Evolutionary conservation across 2,797 vertebrate species (phyloP), one percentile per base, ranked within the genome.

Genomic region (Lates japonicus): DNA sequence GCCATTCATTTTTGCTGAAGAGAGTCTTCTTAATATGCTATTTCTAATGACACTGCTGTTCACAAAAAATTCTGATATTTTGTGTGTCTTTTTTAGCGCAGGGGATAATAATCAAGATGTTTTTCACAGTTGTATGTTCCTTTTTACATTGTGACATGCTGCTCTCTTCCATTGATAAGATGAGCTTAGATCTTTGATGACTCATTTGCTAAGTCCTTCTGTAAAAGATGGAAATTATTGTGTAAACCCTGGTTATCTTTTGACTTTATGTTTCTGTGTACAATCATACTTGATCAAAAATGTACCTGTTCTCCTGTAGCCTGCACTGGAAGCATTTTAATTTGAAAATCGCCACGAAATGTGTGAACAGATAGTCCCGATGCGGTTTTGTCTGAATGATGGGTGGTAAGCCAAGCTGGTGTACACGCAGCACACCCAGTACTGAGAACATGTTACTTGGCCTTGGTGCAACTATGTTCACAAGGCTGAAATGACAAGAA

Each of bases 401-500:
- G 74, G 86, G 73, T 82, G 82, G 82, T 82, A 76, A 90, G 83
- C 86, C 81, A 64, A 83, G 64, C 52, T 83, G 67, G 70, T 82
- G 76, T 76, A 71, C 80, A 74, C 80, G 82, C 68, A 87, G 67
- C 84, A 91, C 87, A 74, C 80, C 80, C 87, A 87, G 80, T 72
- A 55, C 84, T 91, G 88, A 88, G 89, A 91, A 85, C 88, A 88
- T 90, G 76, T 69, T 82, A 62, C 86, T 81, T 81, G 86, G 86
- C 90, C 88, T 87, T 79, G 85, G 52, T 59, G 70, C 73, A 77
- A 42, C 54, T 76, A 48, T 72, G 83, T 87, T 88, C 84, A 80
- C 88, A 84, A 78, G 84, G 76, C 86, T 87, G 70, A 74, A 79
- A 82, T 81, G 82, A 87, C 72, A 80, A 74, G 80, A 90, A 76